Conservation (phyloP, 2,888 invertebrate genomes). For the Neoitamus cyanurus region DNA sequence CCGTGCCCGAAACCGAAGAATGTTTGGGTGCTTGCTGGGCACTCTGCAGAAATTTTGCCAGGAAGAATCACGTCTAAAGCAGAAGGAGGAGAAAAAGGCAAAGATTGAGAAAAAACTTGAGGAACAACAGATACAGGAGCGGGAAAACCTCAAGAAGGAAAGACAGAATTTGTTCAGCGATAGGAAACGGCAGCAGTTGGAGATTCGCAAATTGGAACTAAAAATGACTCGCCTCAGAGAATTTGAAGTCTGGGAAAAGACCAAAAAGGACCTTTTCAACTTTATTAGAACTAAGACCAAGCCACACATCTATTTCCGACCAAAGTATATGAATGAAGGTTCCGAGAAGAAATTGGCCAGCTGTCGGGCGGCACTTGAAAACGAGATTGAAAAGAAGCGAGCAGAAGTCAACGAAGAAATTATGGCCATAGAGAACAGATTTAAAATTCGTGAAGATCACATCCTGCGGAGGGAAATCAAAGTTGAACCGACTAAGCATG, state of each 20-base stretch:
- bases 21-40: slow-evolving; percentile 95
- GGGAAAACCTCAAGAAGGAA: slow-evolving; percentile 85
- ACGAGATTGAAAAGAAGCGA: slow-evolving; percentile 73
- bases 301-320: slow-evolving; percentile 89
- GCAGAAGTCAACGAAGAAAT: slow-evolving; percentile 74
- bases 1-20: slow-evolving; percentile 86
- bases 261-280: slow-evolving; percentile 79
- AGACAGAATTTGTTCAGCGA: slow-evolving; percentile 86
- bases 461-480: slow-evolving; percentile 45
- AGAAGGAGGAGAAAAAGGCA: slow-evolving; percentile 84
- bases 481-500: slow-evolving; percentile 67
- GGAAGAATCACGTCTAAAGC: slow-evolving; percentile 90
- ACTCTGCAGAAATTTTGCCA: slow-evolving; percentile 95
- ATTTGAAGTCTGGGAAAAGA: slow-evolving; percentile 88
- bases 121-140: slow-evolving; percentile 87
- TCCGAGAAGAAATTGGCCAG: slow-evolving; percentile 75
- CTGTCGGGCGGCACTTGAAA: slow-evolving; percentile 74
- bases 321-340: slow-evolving; percentile 79
- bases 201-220: slow-evolving; percentile 87
- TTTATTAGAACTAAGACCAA: slow-evolving; percentile 89
- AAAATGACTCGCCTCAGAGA: slow-evolving; percentile 90
- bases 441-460: slow-evolving; percentile 57
- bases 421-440: slow-evolving; percentile 70
- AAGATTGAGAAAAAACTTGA: slow-evolving; percentile 92
- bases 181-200: slow-evolving; percentile 86